phyloP scores from a whole-genome alignment of 2,888 invertebrate genomes.

The Leptothorax acervorum region DNA sequence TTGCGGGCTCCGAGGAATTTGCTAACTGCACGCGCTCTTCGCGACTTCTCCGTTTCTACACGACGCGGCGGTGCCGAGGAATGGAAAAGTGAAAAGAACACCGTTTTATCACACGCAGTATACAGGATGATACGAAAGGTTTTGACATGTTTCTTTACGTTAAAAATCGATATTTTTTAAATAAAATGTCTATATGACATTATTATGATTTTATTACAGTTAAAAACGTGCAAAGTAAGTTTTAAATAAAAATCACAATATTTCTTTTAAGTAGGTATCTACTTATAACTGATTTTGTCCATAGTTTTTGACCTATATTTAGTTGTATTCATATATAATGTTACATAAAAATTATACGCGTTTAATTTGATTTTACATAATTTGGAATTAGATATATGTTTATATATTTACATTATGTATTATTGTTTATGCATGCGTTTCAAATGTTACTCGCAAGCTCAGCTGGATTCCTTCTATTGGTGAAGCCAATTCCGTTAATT shows the following conservation, averaged over 20 bases:
- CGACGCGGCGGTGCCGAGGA: neutral
- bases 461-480: neutral
- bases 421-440: neutral
- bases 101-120: neutral
- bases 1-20: slow-evolving; percentile 58
- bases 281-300: neutral
- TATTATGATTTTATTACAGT: neutral
- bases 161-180: neutral
- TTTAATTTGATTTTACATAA: neutral
- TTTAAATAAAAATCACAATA: neutral
- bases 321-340: neutral
- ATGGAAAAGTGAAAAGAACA: slow-evolving; percentile 29
- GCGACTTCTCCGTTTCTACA: slow-evolving; percentile 15
- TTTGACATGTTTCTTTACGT: neutral
- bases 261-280: neutral
- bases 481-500: slow-evolving; percentile 26
- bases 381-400: neutral
- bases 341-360: neutral
- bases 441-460: neutral
- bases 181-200: neutral
- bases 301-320: neutral
- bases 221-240: neutral
- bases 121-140: neutral
- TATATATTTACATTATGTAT: neutral
- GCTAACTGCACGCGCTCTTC: slow-evolving; percentile 50